Base-by-base conservation (phyloP, 2,113 vertebrate genomes). In the Pavo muticus region DNA sequence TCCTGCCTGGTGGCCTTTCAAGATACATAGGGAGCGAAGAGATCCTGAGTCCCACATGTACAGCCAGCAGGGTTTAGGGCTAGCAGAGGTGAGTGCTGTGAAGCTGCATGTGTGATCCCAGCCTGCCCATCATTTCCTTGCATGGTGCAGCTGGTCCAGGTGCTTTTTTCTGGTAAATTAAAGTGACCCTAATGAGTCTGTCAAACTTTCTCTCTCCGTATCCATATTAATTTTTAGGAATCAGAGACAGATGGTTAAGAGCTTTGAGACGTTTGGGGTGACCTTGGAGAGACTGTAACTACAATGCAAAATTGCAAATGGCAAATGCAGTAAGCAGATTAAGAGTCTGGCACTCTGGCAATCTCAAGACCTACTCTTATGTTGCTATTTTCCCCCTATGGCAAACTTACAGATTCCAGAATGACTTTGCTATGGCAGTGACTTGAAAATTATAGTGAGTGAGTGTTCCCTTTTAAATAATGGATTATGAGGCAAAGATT, bases 381-480 rank as follows among this genome's bases (percentile, higher is more conserved):
- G 88, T 86, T 90, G 71, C 94, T 91, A 82, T 91, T 95, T 96
- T 92, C 91, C 80, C 82, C 40, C 76, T 7, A 83, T 93, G 88
- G 90, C 87, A 95, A 95, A 92, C 92, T 93, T 94, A 87, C 50
- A 94, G 84, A 91, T 96, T 95, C 91, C 94, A 91, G 91, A 96
- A 95, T 84, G 94, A 88, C 93, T 96, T 92, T 72, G 94, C 82
- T 94, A 25, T 69, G 89, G 84, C 96, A 96, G 90, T 85, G 91
- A 93, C 92, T 92, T 91, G 75, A 87, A 96, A 93, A 88, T 93
- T 87, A 95, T 83, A 92, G 91, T 74, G 92, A 96, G 86, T 77
- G 79, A 89, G 84, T 39, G 90, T 91, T 94, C 60, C 45, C 81
- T 97, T 96, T 91, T 94, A 91, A 97, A 94, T 96, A 96, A 95